phyloP scores from a whole-genome alignment of 2,888 invertebrate genomes.

The Ectropis crepuscularia region DNA sequence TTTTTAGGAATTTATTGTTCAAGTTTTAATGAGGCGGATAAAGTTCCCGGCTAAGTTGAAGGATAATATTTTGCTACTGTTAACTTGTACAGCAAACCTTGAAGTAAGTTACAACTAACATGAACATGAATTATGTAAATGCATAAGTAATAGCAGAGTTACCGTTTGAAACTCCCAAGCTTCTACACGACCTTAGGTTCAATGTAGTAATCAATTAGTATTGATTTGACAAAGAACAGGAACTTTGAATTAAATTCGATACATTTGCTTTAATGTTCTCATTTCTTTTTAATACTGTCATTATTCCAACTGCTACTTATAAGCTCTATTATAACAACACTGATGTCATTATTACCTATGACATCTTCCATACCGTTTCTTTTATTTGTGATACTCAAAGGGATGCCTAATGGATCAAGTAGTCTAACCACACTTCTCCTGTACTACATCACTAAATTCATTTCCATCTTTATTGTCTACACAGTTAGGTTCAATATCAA shows the following conservation, averaged over 20 bases:
- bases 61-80: constrained; percentile 32
- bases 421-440: constrained; percentile 46
- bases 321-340: constrained; percentile 50
- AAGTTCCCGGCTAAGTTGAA: constrained; percentile 50
- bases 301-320: constrained; percentile 37
- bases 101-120: constrained; percentile 16
- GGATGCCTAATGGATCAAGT: constrained; percentile 70
- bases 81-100: constrained; percentile 34
- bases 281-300: neutral
- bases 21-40: constrained; percentile 70
- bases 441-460: constrained; percentile 25
- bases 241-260: neutral
- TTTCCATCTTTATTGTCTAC: constrained; percentile 44
- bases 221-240: constrained; percentile 8
- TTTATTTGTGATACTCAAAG: constrained; percentile 67
- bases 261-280: neutral
- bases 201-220: constrained; percentile 16
- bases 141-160: constrained; percentile 11
- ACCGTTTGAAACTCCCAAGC: constrained; percentile 7
- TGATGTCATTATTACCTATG: constrained; percentile 57
- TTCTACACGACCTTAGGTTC: constrained; percentile 8
- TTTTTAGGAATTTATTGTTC: constrained; percentile 71
- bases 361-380: constrained; percentile 56
- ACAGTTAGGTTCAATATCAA: constrained; percentile 44
- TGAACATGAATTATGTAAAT: constrained; percentile 20